phyloP scores from a whole-genome alignment of 92 coral and sea anemone genomes.

The Zoanthus solanderi region DNA sequence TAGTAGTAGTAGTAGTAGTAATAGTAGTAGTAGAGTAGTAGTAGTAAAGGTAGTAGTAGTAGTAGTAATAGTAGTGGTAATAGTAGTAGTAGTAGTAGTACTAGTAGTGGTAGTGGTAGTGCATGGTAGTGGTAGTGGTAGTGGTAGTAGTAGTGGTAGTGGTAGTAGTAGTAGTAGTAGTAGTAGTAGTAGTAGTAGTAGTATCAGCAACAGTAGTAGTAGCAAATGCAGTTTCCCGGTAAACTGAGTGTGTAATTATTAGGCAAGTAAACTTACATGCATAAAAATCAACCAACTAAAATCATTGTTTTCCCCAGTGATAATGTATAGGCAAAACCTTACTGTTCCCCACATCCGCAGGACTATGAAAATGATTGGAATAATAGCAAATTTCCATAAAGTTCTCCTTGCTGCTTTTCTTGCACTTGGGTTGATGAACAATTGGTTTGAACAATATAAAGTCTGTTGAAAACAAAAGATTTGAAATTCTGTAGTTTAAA shows the following conservation, averaged over 20 bases:
- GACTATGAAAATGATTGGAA: conserved; percentile 83
- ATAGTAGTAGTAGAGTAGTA: not conserved
- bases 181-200: not conserved
- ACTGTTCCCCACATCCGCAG: conserved; percentile 95
- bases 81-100: not conserved
- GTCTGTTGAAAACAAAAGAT: conserved; percentile 22
- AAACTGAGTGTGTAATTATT: too few relatives aligned
- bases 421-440: conserved; percentile 61
- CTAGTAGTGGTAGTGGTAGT: not conserved
- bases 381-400: conserved; percentile 78
- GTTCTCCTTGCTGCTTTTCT: conserved; percentile 72
- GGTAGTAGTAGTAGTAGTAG: not conserved
- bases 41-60: not conserved
- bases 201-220: not conserved
- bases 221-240: not conserved
- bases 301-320: not conserved
- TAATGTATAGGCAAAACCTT: conserved; percentile 57
- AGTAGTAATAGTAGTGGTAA: not conserved
- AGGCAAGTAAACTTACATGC: conserved; percentile 69
- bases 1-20: not conserved
- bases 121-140: not conserved
- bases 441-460: conserved; percentile 41
- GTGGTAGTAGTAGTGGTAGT: not conserved
- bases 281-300: conserved; percentile 50
- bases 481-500: not conserved